These are phyloP conservation scores for Alligator mississippiensis DNA, from an alignment of 2,113 vertebrate genomes.

Conservation along the genomic window DNA sequence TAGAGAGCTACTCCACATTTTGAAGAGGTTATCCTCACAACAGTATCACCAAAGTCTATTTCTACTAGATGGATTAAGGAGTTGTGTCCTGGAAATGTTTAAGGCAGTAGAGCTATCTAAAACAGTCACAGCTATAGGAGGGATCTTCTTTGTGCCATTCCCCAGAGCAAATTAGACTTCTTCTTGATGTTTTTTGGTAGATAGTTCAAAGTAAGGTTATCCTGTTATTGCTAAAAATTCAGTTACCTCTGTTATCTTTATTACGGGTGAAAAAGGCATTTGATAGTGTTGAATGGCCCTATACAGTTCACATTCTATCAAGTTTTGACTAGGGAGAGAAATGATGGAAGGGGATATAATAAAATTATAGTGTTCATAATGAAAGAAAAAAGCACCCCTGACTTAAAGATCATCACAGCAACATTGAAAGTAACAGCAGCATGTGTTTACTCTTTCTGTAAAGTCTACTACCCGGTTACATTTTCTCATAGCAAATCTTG, in stretches of 20 bases:
- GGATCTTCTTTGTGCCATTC: not conserved
- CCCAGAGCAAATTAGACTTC: not conserved
- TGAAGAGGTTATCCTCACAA: no score
- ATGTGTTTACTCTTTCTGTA: not conserved
- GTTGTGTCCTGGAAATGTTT: not conserved
- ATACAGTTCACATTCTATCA: not conserved
- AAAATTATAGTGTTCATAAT: not conserved
- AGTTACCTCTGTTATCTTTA: not conserved
- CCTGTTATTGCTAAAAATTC: conserved; percentile 6
- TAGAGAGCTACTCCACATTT: not conserved
- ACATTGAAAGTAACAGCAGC: not conserved
- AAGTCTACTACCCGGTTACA: not conserved
- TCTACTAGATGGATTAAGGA: not conserved
- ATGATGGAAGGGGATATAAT: not conserved
- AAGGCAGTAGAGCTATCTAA: not conserved
- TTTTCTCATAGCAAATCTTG: not conserved
- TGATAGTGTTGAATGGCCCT: not conserved
- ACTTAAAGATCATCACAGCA: not conserved
- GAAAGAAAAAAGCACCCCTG: not conserved
- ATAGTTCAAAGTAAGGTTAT: not conserved
- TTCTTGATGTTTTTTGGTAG: not conserved
- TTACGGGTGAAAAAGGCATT: not conserved
- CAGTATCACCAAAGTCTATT: conserved; percentile 14
- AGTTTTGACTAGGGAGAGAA: not conserved
- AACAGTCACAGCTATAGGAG: not conserved